Conservation (phyloP, 37 sponge, comb jelly and placozoan species). For the Dysidea cf. avara region DNA sequence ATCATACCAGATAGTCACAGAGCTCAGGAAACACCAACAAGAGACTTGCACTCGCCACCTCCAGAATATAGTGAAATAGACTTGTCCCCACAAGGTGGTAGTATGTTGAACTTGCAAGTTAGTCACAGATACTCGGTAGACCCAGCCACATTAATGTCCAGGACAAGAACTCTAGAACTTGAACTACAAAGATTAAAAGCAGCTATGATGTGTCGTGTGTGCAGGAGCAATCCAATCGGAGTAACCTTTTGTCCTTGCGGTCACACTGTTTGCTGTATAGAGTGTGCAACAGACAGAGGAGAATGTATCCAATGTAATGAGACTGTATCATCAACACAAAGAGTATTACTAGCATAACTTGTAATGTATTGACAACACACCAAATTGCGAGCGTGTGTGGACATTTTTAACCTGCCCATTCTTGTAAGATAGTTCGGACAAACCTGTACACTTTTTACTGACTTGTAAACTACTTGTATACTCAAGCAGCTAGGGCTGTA, state of each 20-base stretch:
- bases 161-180: constrained; percentile 60
- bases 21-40: too few species aligned
- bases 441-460: too few species aligned
- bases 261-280: constrained; percentile 74
- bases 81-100: too few species aligned
- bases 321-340: constrained; percentile 32
- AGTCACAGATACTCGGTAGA: too few species aligned
- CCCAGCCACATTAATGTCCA: constrained; percentile 28
- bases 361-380: too few species aligned
- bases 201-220: constrained; percentile 75
- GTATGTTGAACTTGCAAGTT: too few species aligned
- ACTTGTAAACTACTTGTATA: too few species aligned
- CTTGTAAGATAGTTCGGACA: background rate
- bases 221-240: constrained; percentile 65
- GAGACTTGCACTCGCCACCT: too few species aligned
- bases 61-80: constrained; percentile 70
- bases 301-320: constrained; percentile 55
- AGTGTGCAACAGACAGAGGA: constrained; percentile 49
- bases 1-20: background rate
- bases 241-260: constrained; percentile 86
- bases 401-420: background rate
- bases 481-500: too few species aligned
- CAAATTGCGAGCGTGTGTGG: too few species aligned
- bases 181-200: constrained; percentile 61
- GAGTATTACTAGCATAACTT: constrained; percentile 58